Evolutionary conservation across 2,888 invertebrate species (phyloP), one percentile per base, ranked within the genome.

Genomic region (Hyposoter dolosus): DNA sequence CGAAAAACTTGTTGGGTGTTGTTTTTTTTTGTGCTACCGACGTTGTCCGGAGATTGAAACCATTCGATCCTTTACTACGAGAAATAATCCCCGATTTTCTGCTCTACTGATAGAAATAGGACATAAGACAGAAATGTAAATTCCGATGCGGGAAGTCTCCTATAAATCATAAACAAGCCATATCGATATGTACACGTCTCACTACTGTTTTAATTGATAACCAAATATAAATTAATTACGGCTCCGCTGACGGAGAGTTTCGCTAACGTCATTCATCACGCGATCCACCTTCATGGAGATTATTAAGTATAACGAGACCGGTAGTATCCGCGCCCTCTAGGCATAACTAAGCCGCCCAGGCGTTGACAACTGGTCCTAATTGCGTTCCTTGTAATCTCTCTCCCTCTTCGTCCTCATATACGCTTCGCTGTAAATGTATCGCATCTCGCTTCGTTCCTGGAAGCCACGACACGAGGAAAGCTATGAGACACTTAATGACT

Each of bases 401-500:
- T 83, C 35, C 60, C 53, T 80, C 84, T 80, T 50, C 68, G 15
- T 60, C 28, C 28, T 60, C 60, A 60, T 28, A 60, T 60, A 60
- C 65, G 43, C 78, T 82, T 65, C 76, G 74, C 74, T 66, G 40
- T 65, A 56, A 72, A 63, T 76, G 63, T 81, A 83, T 80, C 80
- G 80, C 32, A 28, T 66, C 78, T 68, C n/a, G 32, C 78, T 56
- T 12, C 12, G 10, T 66, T 56, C 40, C 1, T 60, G 74, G 60
- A 60, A 75, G 47, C 68, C 69, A 35, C 47, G 23, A 47, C 69
- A 47, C 68, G 84, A 77, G 71, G 82, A 83, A 65, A 78, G 68
- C 80, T 71, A 82, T 82, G 71, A 89, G 89, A 89, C 87, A 83
- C 88, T 91, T 91, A 90, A 91, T 90, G 89, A 90, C 89, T 89